Conservation (phyloP, 2,888 invertebrate genomes). For the Tenthredo notha region DNA sequence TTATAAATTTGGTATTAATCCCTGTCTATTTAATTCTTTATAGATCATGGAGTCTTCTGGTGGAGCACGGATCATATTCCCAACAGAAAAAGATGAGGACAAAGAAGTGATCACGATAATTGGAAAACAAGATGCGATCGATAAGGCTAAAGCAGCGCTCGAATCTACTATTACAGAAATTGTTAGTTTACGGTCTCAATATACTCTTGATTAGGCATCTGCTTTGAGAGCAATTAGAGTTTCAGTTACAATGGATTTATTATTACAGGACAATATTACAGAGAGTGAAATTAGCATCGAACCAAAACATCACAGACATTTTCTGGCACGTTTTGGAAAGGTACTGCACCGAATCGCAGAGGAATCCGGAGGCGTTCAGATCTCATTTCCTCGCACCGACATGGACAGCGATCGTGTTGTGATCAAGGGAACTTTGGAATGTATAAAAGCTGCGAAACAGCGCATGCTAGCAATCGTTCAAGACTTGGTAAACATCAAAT, state of each 20-base stretch:
- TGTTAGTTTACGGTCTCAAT: conserved; percentile 74
- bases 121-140: conserved; percentile 94
- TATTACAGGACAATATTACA: conserved; percentile 88
- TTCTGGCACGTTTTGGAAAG: conserved; percentile 95
- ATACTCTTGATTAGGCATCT: neutral
- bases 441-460: conserved; percentile 95
- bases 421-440: conserved; percentile 93
- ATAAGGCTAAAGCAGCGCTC: conserved; percentile 91
- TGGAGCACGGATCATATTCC: conserved; percentile 97
- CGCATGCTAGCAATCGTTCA: conserved; percentile 94
- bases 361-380: conserved; percentile 96
- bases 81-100: conserved; percentile 92
- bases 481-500: conserved; percentile 82
- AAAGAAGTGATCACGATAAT: conserved; percentile 96
- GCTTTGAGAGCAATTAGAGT: neutral
- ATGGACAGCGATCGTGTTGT: conserved; percentile 88
- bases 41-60: conserved; percentile 93
- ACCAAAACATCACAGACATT: conserved; percentile 95
- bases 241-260: neutral
- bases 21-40: neutral
- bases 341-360: conserved; percentile 94
- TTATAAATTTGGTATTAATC: conserved; percentile 24
- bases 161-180: conserved; percentile 94
- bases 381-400: conserved; percentile 95
- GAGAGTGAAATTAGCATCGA: conserved; percentile 94